These are phyloP conservation scores for Listronotus bonariensis DNA, from an alignment of 1,140 invertebrate species.

Conservation along the genomic window DNA sequence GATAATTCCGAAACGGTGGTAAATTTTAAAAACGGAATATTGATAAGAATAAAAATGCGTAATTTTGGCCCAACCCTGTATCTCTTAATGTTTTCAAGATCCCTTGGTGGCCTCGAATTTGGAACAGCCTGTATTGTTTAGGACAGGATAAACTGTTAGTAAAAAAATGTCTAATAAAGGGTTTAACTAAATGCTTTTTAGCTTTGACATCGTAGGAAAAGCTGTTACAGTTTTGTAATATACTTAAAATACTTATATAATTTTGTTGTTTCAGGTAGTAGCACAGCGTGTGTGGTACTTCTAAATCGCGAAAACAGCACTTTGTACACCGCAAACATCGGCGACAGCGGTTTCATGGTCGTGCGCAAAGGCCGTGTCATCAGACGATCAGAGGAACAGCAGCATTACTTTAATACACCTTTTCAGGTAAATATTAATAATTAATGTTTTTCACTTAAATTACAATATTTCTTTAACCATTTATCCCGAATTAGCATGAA, in stretches of 20 bases:
- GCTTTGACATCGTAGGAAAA: not conserved
- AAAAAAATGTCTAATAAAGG: too few relatives aligned
- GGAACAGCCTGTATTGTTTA: too few relatives aligned
- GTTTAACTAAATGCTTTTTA: not conserved
- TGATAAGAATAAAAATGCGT: too few relatives aligned
- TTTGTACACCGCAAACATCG: constrained; percentile 95
- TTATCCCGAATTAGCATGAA: too few relatives aligned
- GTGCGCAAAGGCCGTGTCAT: constrained; percentile 85
- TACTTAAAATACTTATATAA: constrained; percentile 6
- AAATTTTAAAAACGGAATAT: too few relatives aligned
- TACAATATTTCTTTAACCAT: too few relatives aligned
- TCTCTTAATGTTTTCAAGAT: too few relatives aligned
- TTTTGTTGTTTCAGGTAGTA: constrained; percentile 73
- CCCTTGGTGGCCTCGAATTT: too few relatives aligned
- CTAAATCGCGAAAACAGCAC: constrained; percentile 86
- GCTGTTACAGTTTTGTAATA: not conserved
- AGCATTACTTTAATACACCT: constrained; percentile 98
- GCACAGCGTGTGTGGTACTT: constrained; percentile 95
- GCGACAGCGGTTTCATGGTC: constrained; percentile 97
- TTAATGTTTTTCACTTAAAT: too few relatives aligned
- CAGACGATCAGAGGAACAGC: constrained; percentile 92
- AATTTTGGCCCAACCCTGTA: too few relatives aligned
- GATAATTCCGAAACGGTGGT: too few relatives aligned
- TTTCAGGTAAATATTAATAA: constrained; percentile 70
- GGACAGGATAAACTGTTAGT: too few relatives aligned